Percentiles rank a stretch among this genome's conserved stretches.
Evolutionary conservation across 2,113 vertebrate species (phyloP).

Genomic region (Calonectris borealis): DNA sequence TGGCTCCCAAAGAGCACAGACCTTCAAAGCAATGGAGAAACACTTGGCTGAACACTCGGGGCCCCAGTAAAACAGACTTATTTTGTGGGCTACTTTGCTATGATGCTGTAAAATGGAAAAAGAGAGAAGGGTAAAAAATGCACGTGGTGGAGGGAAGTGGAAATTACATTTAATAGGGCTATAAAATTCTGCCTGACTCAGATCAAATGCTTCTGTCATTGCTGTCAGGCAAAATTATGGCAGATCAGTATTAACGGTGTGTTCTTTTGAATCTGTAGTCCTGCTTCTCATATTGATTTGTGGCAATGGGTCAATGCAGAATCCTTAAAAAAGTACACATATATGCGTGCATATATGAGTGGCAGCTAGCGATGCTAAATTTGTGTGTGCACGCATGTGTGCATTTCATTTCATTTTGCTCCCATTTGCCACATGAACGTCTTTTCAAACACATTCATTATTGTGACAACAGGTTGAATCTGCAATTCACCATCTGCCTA

Average conservation of each 20-base stretch:
- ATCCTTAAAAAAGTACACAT: background rate
- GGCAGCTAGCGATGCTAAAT: background rate
- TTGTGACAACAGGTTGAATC: constrained; percentile 72
- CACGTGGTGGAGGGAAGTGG: background rate
- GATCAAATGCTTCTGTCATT: constrained; percentile 53
- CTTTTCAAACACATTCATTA: constrained; percentile 60
- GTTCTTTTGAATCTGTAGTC: constrained; percentile 11
- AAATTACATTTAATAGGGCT: constrained; percentile 34
- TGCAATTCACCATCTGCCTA: constrained; percentile 73
- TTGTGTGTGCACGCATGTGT: background rate
- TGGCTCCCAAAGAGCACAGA: background rate
- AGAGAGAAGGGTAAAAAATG: background rate
- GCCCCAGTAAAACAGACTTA: background rate
- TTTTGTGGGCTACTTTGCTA: background rate
- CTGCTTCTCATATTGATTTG: constrained; percentile 14
- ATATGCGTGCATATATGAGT: background rate
- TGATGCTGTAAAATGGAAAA: background rate
- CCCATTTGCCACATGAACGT: background rate
- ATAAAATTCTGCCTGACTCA: constrained; percentile 45
- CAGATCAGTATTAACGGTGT: constrained; percentile 34
- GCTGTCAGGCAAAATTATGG: constrained; percentile 47
- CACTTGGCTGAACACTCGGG: background rate
- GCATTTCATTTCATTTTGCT: constrained; percentile 37
- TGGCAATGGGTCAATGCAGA: constrained; percentile 5
- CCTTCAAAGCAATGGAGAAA: background rate